Base-by-base conservation (phyloP, 2,113 vertebrate species). In the Microcebus lehilahytsara region DNA sequence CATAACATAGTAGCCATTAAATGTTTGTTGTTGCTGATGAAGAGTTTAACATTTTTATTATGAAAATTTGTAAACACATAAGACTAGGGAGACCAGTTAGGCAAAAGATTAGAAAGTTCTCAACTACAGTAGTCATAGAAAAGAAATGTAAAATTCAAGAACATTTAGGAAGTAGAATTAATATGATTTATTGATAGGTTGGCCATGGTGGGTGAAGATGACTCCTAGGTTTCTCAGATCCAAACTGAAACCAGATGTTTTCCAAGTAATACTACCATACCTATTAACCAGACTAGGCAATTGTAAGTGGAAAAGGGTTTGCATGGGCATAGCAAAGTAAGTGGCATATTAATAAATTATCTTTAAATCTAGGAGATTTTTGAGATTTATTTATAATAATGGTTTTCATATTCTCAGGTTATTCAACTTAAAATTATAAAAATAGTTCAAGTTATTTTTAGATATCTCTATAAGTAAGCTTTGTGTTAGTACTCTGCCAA, bases 381-480 rank as follows among this genome's bases (percentile, higher is more conserved):
- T 92, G 64, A 96, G 42, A 80, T 75, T 85, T 58, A 32, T 51
- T 87, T 71, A 34, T 53, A 84, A 30, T 69, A 91, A 51, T 60
- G 34, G 4, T 89, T 95, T 86, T 74, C 67, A 89, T 71, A 75
- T 86, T 32, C 72, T 71, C 6, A 49, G 32, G 64, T 34, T 96
- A 34, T 93, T 96, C 49, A 77, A 74, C 3, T 51, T 87, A 51
- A 90, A 90, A 74, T 86, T 93, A 42, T 69, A 13, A 92, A 95
- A 91, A 93, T 80, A 75, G 13, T 75, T 40, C 71, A 64, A 30
- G n/a, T 93, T 93, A 93, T 83, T 93, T 96, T 92, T 67, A 92
- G 58, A 53, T 1, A 64, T 53, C 79, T 81, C 37, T 77, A 0
- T 90, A 93, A 69, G 40, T 83, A 66, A 85, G 16, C 14, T 81